A percentile compares a stretch with the other conserved stretches of the same genome.
These are phyloP conservation scores for Ammodytes marinus DNA, from an alignment of 2,113 vertebrate genomes.

Conservation along the genomic window DNA sequence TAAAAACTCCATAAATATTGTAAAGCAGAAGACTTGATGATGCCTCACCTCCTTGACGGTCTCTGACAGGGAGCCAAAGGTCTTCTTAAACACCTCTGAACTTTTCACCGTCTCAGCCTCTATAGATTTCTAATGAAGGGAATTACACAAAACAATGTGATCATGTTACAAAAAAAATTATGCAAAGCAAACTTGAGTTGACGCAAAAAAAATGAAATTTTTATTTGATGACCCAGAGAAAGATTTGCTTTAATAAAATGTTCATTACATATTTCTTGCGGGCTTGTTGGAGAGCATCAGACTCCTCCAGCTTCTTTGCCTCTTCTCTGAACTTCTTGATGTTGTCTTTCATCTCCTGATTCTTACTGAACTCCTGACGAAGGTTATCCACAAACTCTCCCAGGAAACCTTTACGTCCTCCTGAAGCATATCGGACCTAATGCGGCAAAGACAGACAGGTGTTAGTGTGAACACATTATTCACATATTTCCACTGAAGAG, in stretches of 20 bases:
- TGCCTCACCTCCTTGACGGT: slow-evolving; percentile 91
- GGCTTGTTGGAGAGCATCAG: slow-evolving; percentile 92
- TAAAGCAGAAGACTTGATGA: neutral
- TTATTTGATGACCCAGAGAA: neutral
- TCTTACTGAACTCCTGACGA: slow-evolving; percentile 94
- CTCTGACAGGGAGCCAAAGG: slow-evolving; percentile 89
- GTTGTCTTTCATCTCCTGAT: slow-evolving; percentile 97
- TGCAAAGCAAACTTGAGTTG: neutral
- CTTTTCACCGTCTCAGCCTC: slow-evolving; percentile 95
- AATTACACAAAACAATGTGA: neutral
- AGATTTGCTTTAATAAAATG: neutral
- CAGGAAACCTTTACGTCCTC: slow-evolving; percentile 89
- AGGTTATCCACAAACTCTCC: slow-evolving; percentile 93
- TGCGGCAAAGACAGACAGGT: slow-evolving; percentile 2
- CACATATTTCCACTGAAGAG: neutral
- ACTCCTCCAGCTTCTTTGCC: slow-evolving; percentile 94
- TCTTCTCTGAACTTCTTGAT: slow-evolving; percentile 96
- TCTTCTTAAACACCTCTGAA: slow-evolving; percentile 93
- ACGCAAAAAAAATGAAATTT: neutral
- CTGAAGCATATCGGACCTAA: slow-evolving; percentile 81
- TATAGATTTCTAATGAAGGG: slow-evolving; percentile 89
- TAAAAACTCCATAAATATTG: neutral
- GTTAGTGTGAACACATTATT: neutral
- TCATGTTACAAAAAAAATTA: neutral
- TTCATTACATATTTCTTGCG: slow-evolving; percentile 93